Percentiles rank a stretch among this genome's conserved stretches.
phyloP scores from a whole-genome alignment of 2,888 invertebrate species.

The Mesoligia furuncula region DNA sequence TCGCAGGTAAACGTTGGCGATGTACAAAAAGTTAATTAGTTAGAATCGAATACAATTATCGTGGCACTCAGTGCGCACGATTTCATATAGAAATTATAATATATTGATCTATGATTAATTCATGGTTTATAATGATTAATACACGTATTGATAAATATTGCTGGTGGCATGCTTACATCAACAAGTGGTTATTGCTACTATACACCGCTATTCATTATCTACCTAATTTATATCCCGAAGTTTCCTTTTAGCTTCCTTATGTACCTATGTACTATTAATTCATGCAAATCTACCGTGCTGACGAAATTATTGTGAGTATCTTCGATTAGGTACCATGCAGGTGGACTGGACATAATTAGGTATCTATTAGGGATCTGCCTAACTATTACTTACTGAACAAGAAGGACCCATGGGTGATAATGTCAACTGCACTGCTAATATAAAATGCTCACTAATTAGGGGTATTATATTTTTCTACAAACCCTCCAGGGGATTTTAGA shows the following conservation, averaged over 20 bases:
- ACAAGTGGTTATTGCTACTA: constrained; percentile 10
- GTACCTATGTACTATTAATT: neutral
- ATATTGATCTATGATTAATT: constrained; percentile 41
- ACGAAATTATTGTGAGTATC: neutral
- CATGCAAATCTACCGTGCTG: constrained; percentile 31
- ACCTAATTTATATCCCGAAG: neutral
- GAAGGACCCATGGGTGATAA: neutral
- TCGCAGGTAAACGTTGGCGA: constrained; percentile 35
- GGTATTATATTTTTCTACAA: neutral
- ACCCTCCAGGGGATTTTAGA: no score
- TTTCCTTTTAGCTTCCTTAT: neutral
- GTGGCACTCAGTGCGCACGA: constrained; percentile 26
- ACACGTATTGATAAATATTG: constrained; percentile 1
- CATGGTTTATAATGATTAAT: constrained; percentile 12
- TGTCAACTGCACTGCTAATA: neutral
- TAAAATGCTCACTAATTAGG: neutral
- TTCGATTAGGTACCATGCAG: constrained; percentile 13
- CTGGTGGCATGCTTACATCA: constrained; percentile 25
- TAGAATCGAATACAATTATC: constrained; percentile 51
- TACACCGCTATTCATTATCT: constrained; percentile 2
- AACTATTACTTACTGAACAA: neutral
- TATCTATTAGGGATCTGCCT: neutral
- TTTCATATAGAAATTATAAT: constrained; percentile 34
- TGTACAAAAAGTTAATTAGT: constrained; percentile 49
- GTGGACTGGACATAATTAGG: neutral